These are phyloP conservation scores for Thera obeliscata DNA, from an alignment of 2,888 invertebrate genomes.

Conservation along the genomic window DNA sequence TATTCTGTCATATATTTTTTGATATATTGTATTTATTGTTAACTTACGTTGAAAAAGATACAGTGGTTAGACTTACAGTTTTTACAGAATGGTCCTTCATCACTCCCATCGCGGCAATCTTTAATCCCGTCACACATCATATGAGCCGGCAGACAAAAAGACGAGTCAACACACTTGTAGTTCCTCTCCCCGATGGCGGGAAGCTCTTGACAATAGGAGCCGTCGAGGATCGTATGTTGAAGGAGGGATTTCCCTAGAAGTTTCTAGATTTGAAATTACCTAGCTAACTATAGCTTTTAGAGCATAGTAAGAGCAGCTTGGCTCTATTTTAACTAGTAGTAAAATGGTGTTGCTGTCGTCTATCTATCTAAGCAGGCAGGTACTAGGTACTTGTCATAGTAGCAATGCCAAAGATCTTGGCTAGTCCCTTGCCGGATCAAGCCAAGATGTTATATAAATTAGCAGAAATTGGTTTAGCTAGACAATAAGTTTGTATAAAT, in stretches of 20 bases:
- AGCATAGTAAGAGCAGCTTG: too few relatives aligned
- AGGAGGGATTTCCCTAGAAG: constrained; percentile 53
- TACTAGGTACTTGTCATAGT: too few relatives aligned
- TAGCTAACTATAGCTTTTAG: background rate
- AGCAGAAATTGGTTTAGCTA: too few relatives aligned
- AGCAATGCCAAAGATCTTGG: too few relatives aligned
- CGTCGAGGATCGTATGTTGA: constrained; percentile 49
- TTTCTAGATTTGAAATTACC: background rate
- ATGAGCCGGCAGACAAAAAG: constrained; percentile 83
- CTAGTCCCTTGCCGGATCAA: too few relatives aligned
- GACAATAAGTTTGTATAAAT: too few relatives aligned
- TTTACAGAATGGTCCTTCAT: constrained; percentile 84
- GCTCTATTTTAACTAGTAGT: too few relatives aligned
- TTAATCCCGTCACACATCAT: constrained; percentile 87
- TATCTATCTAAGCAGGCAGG: too few relatives aligned
- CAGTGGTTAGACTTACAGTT: constrained; percentile 52
- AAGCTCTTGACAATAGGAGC: constrained; percentile 48
- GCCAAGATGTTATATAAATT: too few relatives aligned
- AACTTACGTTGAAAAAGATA: background rate
- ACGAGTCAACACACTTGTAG: constrained; percentile 63
- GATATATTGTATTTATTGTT: too few relatives aligned
- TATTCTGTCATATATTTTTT: too few relatives aligned
- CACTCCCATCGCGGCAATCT: constrained; percentile 90
- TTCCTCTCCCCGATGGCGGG: constrained; percentile 33
- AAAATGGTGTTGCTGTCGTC: too few relatives aligned